Base-by-base conservation (phyloP, 2,888 invertebrate genomes). In the Tanytarsus gracilentus region DNA sequence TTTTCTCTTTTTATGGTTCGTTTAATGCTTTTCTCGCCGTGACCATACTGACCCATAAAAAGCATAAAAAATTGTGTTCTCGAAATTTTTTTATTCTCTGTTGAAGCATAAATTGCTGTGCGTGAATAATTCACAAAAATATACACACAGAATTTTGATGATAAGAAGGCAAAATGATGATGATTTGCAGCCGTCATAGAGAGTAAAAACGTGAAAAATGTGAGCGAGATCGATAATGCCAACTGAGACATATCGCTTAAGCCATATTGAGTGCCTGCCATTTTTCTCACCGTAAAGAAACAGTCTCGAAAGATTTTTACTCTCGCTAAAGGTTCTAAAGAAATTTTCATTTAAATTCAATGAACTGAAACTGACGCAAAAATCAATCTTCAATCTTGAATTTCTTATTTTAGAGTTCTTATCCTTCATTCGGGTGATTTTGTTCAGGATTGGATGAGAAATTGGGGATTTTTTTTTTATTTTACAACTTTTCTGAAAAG, bases 351-450 rank as follows among this genome's bases (percentile, higher is more conserved):
- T 30, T 30, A 30, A 30, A 30, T 8, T 30, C 30, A 30, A 30
- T 30, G 30, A 30, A 30, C 30, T 9, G 9, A 8, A 30, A 30
- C 30, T 6, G n/a, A n/a, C n/a, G n/a, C 6, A 27, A 49, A 49
- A 49, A 49, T 49, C 49, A 49, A 49, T 49, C 49, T 49, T 40
- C 18, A 40, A n/a, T n/a, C n/a, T n/a, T n/a, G n/a, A n/a, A n/a
- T n/a, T n/a, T n/a, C n/a, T n/a, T n/a, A n/a, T n/a, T n/a, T n/a
- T n/a, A n/a, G n/a, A n/a, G n/a, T n/a, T n/a, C n/a, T n/a, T n/a
- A n/a, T n/a, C n/a, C n/a, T n/a, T n/a, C n/a, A n/a, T n/a, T n/a
- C n/a, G n/a, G n/a, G n/a, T n/a, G n/a, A n/a, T n/a, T n/a, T n/a
- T n/a, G n/a, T n/a, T n/a, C n/a, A n/a, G n/a, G n/a, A n/a, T n/a